Base-by-base conservation (phyloP, 1,140 invertebrate species). In the Lasaia peninsularis region DNA sequence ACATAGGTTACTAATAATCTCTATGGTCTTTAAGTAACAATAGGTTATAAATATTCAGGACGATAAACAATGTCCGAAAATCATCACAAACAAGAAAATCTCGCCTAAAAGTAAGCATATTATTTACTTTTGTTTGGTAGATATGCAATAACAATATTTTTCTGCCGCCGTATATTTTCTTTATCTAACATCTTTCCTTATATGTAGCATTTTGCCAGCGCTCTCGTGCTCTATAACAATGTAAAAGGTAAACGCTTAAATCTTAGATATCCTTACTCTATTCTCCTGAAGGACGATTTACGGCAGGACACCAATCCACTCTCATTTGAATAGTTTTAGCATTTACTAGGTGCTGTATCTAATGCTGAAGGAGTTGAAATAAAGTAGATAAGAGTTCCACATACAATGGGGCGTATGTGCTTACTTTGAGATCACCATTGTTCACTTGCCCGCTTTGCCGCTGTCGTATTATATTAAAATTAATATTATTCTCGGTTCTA, bases 391-490 rank as follows among this genome's bases (percentile, higher is more conserved):
- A 56, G 56, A 75, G 56, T 67, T 34, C 37, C 34, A 57, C 55
- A 69, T 67, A 73, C 72, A 79, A 72, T 73, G 60, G 62, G 18
- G 35, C 50, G 59, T 58, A 63, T 65, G 63, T 66, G 68, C 75
- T 77, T 73, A 75, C 73, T 71, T 63, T 65, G 51, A 63, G 20
- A 70, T 62, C 66, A 40, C 69, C 60, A 74, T 75, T 78, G 65
- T 71, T 63, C 70, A 63, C 33, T 57, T 44, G 58, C 48, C 72
- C 71, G 71, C 60, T 73, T 73, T 71, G 65, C 75, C 56, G 61
- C 49, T 53, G 61, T 65, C 66, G 65, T 72, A 75, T 77, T 75
- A 68, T 71, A 76, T 78, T 69, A 72, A 78, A 79, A 75, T 74
- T 70, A 68, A 73, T 78, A 65, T 51, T 64, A 58, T 77, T 71